Evolutionary conservation across 2,113 vertebrate species (phyloP).

Genomic region (Pelvicachromis taeniatus): DNA sequence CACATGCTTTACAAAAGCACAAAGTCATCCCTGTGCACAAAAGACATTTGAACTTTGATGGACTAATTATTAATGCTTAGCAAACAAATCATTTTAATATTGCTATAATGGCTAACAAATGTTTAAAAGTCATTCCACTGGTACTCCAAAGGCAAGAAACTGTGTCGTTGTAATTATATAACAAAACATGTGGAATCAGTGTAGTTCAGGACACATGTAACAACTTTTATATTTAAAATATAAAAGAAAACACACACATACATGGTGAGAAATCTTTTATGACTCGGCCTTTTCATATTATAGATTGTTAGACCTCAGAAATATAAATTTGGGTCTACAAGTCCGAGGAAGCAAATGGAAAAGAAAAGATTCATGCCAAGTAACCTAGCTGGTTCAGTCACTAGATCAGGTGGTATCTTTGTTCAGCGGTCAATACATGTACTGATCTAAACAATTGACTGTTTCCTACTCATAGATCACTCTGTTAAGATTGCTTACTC

Average conservation of each 20-base stretch:
- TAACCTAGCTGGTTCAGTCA: background rate
- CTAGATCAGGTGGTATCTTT: background rate
- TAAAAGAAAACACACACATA: background rate
- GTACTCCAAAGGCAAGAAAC: background rate
- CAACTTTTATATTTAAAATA: background rate
- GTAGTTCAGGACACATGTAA: background rate
- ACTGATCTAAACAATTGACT: background rate
- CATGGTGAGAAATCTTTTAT: background rate
- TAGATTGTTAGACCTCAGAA: background rate
- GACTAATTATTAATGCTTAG: background rate
- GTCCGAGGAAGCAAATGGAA: background rate
- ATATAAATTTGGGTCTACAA: background rate
- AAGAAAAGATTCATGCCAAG: background rate
- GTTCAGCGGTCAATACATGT: background rate
- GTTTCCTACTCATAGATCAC: background rate
- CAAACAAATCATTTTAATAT: background rate
- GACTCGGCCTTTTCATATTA: background rate
- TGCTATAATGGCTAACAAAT: background rate
- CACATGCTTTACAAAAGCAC: background rate
- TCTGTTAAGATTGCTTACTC: background rate
- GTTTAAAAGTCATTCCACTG: background rate
- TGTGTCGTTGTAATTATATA: background rate
- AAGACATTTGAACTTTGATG: background rate
- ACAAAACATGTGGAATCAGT: background rate
- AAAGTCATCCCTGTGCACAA: background rate